Evolutionary conservation across 53 echinoderm and acorn worm genomes (phyloP), one percentile per base, ranked within the genome.

Genomic region (Holothuria leucospilota): DNA sequence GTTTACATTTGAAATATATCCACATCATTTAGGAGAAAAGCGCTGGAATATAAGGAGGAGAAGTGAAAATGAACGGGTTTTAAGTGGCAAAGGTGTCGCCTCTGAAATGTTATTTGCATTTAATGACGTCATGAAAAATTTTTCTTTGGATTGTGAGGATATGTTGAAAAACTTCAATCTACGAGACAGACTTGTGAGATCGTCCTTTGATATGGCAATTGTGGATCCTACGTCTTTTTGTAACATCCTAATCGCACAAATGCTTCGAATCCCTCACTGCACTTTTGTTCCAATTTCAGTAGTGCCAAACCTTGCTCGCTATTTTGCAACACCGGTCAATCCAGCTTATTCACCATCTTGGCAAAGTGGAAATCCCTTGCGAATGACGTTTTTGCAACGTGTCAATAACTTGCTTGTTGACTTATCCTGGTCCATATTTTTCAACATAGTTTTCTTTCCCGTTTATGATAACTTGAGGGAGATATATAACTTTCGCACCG

Each of bases 111-210:
- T 67, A 5, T 34, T 11, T 0, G n/a, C 39, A 16, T 82, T 82
- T 62, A n/a, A 23, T 10, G 63, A 82, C 63, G 39, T 82, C n/a
- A 38, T 82, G 21, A 62, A 23, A 11, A 82, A 82, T 24, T 82
- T 82, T 82, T 63, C 82, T 10, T 62, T 39, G 82, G 82, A 82
- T 39, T 82, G 82, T 42, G 82, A 82, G 82, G 82, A 82, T 20
- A 38, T 40, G 18, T n/a, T 82, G 5, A 63, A 39, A 63, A 29
- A 82, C 42, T 20, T 26, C 14, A 3, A 29, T 64, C 63, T 82
- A 24, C 38, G 82, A 39, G 82, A 82, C 30, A 29, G 65, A 10
- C 41, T 82, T 13, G 64, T 64, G 10, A 63, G 62, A 5, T 24
- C 63, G 16, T 25, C 30, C 21, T 82, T 34, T 39, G 82, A 82